A percentile compares a stretch with the other conserved stretches of the same genome.
Conservation (phyloP, 2,888 invertebrate species). For the Nematopogon swammerdamellus region DNA sequence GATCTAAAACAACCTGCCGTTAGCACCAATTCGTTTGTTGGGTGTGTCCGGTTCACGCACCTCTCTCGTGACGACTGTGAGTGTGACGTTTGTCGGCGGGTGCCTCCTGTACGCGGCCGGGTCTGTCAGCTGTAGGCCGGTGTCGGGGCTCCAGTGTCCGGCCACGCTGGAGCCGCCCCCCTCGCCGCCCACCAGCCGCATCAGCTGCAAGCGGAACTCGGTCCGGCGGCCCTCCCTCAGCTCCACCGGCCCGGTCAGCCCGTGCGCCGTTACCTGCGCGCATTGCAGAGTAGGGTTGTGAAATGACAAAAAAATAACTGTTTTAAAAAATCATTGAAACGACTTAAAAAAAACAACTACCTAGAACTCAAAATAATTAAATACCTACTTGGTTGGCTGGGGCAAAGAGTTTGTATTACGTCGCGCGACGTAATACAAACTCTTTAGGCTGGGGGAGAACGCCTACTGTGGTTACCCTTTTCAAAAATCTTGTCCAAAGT, state of each 20-base stretch:
- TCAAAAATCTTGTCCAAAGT: no score
- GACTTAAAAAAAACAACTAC: no score
- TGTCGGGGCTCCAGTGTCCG: slow-evolving; percentile 75
- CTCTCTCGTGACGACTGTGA: slow-evolving; percentile 88
- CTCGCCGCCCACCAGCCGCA: slow-evolving; percentile 76
- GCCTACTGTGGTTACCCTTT: no score
- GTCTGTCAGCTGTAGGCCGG: slow-evolving; percentile 79
- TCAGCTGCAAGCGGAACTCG: slow-evolving; percentile 81
- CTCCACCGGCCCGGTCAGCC: slow-evolving; percentile 83
- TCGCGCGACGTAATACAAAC: no score
- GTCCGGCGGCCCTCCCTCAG: slow-evolving; percentile 82
- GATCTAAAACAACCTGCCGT: no score
- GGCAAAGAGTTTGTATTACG: no score
- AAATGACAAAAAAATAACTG: no score
- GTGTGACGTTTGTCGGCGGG: slow-evolving; percentile 78
- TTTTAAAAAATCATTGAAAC: slow-evolving; percentile 11
- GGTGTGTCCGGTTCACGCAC: no score
- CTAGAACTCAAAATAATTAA: slow-evolving; percentile 2
- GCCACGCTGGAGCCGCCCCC: slow-evolving; percentile 63
- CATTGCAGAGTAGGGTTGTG: no score
- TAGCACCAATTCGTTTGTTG: no score
- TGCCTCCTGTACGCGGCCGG: slow-evolving; percentile 82
- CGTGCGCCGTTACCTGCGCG: slow-evolving; percentile 74
- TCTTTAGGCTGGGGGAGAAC: no score
- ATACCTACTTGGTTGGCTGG: slow-evolving; percentile 36